Evolutionary conservation across 2,797 vertebrate genomes (phyloP).

Genomic region (Gymnothorax reevesii): DNA sequence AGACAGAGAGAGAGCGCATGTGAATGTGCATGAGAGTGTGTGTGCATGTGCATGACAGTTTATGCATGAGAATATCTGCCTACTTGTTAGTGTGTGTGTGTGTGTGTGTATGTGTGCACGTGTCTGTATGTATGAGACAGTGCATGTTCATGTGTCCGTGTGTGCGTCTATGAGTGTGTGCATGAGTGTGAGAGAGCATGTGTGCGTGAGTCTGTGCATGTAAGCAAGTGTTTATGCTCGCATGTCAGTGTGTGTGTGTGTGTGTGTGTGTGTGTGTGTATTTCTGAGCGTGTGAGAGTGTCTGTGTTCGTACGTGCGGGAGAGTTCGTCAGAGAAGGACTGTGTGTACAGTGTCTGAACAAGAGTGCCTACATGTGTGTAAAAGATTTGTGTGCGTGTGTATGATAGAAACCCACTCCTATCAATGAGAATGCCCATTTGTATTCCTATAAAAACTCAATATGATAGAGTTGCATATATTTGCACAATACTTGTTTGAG

Average conservation of each 20-base stretch:
- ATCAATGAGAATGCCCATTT: too few relatives aligned
- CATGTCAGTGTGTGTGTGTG: conserved; percentile 8
- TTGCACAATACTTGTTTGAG: too few relatives aligned
- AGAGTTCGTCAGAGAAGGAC: too few relatives aligned
- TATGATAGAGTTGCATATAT: too few relatives aligned
- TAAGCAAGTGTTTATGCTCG: conserved; percentile 19
- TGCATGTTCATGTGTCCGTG: background rate
- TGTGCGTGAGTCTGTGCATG: background rate
- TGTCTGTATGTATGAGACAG: background rate
- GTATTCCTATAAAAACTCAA: too few relatives aligned
- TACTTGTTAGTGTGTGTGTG: too few relatives aligned
- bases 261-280: background rate
- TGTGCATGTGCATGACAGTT: background rate
- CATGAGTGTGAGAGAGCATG: background rate
- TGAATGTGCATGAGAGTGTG: background rate
- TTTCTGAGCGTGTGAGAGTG: too few relatives aligned
- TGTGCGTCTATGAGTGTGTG: background rate
- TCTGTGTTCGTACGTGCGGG: too few relatives aligned
- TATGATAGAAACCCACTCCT: background rate
- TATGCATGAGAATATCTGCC: background rate
- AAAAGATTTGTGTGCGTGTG: conserved; percentile 5
- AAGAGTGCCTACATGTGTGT: background rate
- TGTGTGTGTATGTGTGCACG: background rate
- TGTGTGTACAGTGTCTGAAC: too few relatives aligned
- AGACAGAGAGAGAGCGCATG: conserved; percentile 6